A percentile compares a stretch with the other conserved stretches of the same genome.
Evolutionary conservation across 2,797 vertebrate species (phyloP).

Genomic region (Petrocephalus schoutedeni): DNA sequence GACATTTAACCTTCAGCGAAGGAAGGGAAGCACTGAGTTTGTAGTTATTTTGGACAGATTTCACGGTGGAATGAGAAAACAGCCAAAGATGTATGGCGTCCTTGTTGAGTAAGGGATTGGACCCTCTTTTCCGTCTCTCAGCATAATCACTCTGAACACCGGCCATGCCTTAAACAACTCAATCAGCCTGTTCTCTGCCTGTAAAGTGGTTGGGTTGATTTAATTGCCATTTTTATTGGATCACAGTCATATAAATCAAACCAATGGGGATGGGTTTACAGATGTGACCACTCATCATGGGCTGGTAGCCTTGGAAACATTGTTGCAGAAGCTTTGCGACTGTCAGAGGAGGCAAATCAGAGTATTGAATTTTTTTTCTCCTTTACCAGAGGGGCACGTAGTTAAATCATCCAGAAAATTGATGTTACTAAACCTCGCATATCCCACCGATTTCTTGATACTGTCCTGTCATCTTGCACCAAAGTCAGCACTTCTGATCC

Average conservation of each 20-base stretch:
- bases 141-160: constrained; percentile 78
- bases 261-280: constrained; percentile 72
- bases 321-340: constrained; percentile 67
- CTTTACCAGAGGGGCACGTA: constrained; percentile 59
- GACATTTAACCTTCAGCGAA: constrained; percentile 99
- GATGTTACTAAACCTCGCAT: constrained; percentile 73
- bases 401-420: constrained; percentile 83
- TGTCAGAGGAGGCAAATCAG: constrained; percentile 77
- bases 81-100: constrained; percentile 87
- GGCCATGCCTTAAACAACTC: constrained; percentile 80
- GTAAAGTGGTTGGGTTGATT: constrained; percentile 81
- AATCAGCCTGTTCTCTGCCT: constrained; percentile 79
- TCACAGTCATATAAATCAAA: constrained; percentile 75
- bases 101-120: constrained; percentile 74
- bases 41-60: constrained; percentile 99
- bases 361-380: constrained; percentile 67
- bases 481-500: constrained; percentile 71
- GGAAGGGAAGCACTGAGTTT: constrained; percentile 90
- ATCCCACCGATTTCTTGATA: constrained; percentile 70
- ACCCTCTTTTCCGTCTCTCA: constrained; percentile 61
- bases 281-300: constrained; percentile 78
- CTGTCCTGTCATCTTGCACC: constrained; percentile 71
- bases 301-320: constrained; percentile 79
- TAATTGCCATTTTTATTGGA: constrained; percentile 84
- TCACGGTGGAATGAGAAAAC: constrained; percentile 91